Conservation (phyloP, 2,888 invertebrate genomes). For the Cryptocephalus moraei region DNA sequence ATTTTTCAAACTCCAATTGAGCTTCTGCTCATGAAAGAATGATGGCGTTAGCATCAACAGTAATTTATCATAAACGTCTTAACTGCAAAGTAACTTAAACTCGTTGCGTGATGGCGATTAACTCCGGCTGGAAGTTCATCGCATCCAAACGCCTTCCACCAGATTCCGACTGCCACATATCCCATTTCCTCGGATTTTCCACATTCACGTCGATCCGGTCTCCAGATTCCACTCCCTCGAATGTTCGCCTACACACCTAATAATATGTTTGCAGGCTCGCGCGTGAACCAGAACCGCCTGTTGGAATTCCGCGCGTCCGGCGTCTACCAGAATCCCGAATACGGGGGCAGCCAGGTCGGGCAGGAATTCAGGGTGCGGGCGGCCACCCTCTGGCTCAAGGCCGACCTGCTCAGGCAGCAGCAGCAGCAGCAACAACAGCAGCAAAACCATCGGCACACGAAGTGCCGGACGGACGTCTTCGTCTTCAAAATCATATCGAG, state of each 20-base stretch:
- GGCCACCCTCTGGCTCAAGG: slow-evolving; percentile 68
- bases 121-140: too few species aligned
- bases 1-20: too few species aligned
- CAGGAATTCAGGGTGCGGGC: slow-evolving; percentile 62
- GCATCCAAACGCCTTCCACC: too few species aligned
- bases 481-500: slow-evolving; percentile 35
- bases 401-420: slow-evolving; percentile 38
- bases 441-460: slow-evolving; percentile 10
- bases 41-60: too few species aligned
- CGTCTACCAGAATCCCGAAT: slow-evolving; percentile 37
- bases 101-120: too few species aligned
- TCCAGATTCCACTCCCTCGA: background rate
- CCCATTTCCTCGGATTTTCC: too few species aligned
- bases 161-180: too few species aligned
- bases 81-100: too few species aligned
- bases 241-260: slow-evolving; percentile 3
- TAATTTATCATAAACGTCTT: too few species aligned
- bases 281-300: slow-evolving; percentile 74
- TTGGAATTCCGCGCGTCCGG: slow-evolving; percentile 73
- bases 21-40: too few species aligned
- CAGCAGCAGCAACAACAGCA: background rate
- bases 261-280: slow-evolving; percentile 54
- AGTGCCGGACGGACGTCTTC: slow-evolving; percentile 33
- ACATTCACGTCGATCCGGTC: too few species aligned
- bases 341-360: slow-evolving; percentile 32